phyloP scores from a whole-genome alignment of 2,888 invertebrate genomes.

The Dicranocentrus wangi region DNA sequence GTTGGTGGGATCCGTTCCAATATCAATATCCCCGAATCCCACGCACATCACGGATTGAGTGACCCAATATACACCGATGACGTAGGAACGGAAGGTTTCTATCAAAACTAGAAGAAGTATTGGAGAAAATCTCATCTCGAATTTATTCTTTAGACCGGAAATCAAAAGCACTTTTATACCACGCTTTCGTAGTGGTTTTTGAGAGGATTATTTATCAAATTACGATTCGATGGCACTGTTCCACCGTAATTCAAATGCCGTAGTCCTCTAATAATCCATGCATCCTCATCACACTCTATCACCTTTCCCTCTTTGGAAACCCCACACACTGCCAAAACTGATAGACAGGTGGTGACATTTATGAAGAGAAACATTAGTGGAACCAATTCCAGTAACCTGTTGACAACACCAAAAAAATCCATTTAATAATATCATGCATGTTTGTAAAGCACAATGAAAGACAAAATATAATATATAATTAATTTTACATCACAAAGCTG shows the following conservation, averaged over 20 bases:
- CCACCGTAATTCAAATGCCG: conserved; percentile 33
- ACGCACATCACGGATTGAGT: conserved; percentile 61
- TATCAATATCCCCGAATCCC: conserved; percentile 69
- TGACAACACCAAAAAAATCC: no score
- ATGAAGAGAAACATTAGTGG: conserved; percentile 69
- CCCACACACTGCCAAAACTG: conserved; percentile 58
- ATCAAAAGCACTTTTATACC: not conserved
- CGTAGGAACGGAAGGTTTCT: conserved; percentile 55
- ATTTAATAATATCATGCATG: no score
- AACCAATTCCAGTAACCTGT: conserved; percentile 68
- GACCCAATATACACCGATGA: conserved; percentile 68
- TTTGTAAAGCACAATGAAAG: no score
- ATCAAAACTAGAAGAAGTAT: conserved; percentile 28
- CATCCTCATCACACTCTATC: conserved; percentile 30
- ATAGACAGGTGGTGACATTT: conserved; percentile 59
- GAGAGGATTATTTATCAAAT: no score
- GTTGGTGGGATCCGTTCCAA: conserved; percentile 37
- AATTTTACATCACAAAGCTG: conserved; percentile 67
- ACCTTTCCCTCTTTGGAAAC: conserved; percentile 44
- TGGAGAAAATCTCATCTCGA: not conserved
- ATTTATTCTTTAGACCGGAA: conserved; percentile 11
- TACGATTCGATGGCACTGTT: no score
- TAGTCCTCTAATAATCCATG: conserved; percentile 68
- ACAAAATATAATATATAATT: no score
- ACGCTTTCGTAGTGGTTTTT: no score